phyloP scores from a whole-genome alignment of 2,113 vertebrate species.

The Petrocephalus microphthalmus region DNA sequence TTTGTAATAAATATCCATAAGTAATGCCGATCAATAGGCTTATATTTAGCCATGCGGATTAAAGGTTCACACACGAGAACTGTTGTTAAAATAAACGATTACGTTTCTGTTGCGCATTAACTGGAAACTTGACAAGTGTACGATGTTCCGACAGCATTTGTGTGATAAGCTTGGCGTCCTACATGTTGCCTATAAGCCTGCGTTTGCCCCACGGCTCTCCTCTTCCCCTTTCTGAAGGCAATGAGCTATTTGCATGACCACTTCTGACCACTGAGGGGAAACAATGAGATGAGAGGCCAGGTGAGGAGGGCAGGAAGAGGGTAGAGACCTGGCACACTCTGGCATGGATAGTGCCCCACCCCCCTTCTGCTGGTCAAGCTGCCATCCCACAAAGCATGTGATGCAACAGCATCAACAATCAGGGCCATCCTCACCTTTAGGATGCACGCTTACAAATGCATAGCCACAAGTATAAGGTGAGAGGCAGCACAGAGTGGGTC shows the following conservation, averaged over 20 bases:
- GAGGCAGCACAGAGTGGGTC: neutral
- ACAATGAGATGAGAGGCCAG: neutral
- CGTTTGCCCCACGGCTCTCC: neutral
- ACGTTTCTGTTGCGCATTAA: neutral
- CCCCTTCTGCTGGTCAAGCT: neutral
- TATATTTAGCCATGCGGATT: neutral
- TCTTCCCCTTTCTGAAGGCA: neutral
- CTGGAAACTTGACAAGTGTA: neutral
- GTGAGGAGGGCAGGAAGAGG: conserved; percentile 35
- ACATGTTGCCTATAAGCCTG: neutral
- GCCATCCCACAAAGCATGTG: neutral
- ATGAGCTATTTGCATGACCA: neutral
- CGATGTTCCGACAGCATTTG: neutral
- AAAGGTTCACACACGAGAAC: neutral
- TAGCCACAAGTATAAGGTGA: neutral
- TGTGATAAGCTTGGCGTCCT: neutral
- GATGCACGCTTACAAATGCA: neutral
- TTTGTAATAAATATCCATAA: neutral
- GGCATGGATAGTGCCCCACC: neutral
- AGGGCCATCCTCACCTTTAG: neutral
- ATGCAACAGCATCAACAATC: neutral
- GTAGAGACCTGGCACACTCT: neutral
- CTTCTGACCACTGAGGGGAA: neutral
- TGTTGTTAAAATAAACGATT: neutral
- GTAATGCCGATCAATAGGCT: neutral